These are phyloP conservation scores for Eira barbara DNA, from an alignment of 2,113 vertebrate species.

Conservation along the genomic window DNA sequence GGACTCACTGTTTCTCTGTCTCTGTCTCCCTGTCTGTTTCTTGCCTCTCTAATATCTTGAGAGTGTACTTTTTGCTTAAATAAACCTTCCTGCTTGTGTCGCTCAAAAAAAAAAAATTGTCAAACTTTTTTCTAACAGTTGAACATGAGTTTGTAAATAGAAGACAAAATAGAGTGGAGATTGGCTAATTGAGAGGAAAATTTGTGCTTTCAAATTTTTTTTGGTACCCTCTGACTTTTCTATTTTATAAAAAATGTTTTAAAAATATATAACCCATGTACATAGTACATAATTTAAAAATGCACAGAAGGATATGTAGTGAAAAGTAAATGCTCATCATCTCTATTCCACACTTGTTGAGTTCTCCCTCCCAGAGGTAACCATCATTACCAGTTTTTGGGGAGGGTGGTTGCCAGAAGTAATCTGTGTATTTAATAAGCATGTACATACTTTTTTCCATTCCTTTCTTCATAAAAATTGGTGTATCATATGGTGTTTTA, in stretches of 20 bases:
- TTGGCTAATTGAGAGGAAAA: neutral
- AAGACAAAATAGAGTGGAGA: neutral
- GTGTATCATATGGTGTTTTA: neutral
- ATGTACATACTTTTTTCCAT: neutral
- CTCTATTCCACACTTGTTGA: neutral
- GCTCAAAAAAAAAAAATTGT: neutral
- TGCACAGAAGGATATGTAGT: neutral
- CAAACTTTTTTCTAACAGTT: neutral
- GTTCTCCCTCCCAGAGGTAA: neutral
- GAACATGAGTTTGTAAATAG: constrained; percentile 17
- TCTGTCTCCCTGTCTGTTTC: neutral
- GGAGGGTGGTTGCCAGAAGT: neutral
- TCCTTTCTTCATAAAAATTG: neutral
- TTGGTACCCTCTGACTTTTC: neutral
- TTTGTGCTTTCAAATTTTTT: neutral
- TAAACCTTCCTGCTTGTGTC: neutral
- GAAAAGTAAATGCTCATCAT: neutral
- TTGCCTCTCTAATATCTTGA: neutral
- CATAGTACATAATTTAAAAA: neutral
- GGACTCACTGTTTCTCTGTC: neutral
- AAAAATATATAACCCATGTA: neutral
- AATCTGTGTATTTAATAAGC: neutral
- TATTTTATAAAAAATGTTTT: neutral
- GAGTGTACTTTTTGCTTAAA: neutral
- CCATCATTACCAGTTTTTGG: neutral